Evolutionary conservation across 2,113 vertebrate species (phyloP), one percentile per base, ranked within the genome.

Genomic region (Morone chrysops): DNA sequence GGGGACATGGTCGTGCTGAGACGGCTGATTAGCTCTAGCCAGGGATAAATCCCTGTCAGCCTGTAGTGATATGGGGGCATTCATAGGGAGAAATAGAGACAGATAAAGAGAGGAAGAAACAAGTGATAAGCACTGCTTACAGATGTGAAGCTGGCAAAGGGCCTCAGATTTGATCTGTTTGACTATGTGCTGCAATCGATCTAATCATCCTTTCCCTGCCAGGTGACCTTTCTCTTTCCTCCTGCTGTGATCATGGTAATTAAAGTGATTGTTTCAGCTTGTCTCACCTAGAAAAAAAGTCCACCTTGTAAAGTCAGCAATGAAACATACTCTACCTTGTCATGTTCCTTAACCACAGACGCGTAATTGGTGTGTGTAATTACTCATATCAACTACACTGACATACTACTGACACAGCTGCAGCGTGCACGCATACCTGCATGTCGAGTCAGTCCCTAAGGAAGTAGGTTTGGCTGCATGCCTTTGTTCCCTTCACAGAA

Each of bases 211-310:
- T 57, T 47, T 75, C 74, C 56, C 71, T 71, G 41, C 67, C 78
- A 65, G 53, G 40, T 90, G 62, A 87, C 79, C 79, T 22, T 59
- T 72, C 54, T 47, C 25, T 62, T 74, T 48, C 43, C 69, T 80
- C 57, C 66, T 65, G 79, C 40, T 4, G 22, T 78, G 80, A 89
- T 82, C 11, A 18, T 12, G 62, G 69, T 81, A 83, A 93, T 93
- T 78, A 89, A 66, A 40, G 54, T 62, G 43, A 93, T 90, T 66
- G 80, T 88, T 93, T 90, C 70, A 83, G 40, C 53, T 80, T 70
- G 83, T 83, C 48, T 89, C 78, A 78, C 74, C 38, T 12, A 65
- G 5, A 79, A 48, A 81, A 81, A 59, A 74, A 67, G 41, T 70
- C 61, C n/a, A 43, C 41, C 16, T 6, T 51, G 31, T 83, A 61